Conservation (phyloP, 2,797 vertebrate genomes). For the Pogonophryne albipinna region DNA sequence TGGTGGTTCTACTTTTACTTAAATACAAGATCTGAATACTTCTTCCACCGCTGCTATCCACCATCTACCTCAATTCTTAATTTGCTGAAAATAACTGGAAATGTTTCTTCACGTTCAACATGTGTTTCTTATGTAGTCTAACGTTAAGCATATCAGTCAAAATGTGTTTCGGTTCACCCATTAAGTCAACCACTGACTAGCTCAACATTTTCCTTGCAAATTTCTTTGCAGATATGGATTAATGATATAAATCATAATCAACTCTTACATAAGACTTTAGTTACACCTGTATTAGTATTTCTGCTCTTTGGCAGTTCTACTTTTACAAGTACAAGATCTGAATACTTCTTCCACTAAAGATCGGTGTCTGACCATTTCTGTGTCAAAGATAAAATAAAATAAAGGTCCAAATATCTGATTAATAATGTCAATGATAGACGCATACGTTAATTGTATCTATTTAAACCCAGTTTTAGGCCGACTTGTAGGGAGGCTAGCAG, state of each 20-base stretch:
- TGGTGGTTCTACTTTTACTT: too few relatives aligned
- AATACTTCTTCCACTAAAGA: too few relatives aligned
- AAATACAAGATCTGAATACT: too few relatives aligned
- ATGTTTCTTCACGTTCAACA: background rate
- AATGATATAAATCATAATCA: too few relatives aligned
- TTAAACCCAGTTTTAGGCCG: slow-evolving; percentile 40
- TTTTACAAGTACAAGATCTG: too few relatives aligned
- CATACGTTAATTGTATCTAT: background rate
- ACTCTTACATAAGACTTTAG: too few relatives aligned
- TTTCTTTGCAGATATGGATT: too few relatives aligned
- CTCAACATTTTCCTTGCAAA: background rate
- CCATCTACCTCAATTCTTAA: background rate
- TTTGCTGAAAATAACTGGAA: background rate
- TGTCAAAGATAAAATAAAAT: background rate
- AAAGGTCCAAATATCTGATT: background rate
- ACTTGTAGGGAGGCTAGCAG: slow-evolving; percentile 55
- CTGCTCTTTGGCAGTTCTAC: too few relatives aligned
- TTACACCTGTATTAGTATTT: too few relatives aligned
- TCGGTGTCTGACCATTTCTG: background rate
- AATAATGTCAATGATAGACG: background rate
- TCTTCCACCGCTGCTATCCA: background rate
- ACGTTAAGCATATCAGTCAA: background rate
- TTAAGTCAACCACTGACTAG: background rate
- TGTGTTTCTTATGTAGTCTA: background rate
- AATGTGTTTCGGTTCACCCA: background rate